Base-by-base conservation (phyloP, 2,113 vertebrate species). In the Monarcha castaneiventris region DNA sequence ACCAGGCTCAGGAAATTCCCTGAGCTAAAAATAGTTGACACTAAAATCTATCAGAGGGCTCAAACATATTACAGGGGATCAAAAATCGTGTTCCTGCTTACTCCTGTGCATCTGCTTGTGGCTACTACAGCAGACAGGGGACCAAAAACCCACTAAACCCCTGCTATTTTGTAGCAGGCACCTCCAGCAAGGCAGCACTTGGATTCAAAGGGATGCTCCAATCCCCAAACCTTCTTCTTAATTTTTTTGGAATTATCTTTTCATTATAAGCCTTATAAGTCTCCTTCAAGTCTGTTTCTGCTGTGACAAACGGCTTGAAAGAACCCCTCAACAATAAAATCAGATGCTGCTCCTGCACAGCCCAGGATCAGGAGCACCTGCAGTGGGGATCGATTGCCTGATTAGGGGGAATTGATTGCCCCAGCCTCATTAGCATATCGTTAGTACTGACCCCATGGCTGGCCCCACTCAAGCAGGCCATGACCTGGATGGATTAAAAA, bases 371-470 rank as follows among this genome's bases (percentile, higher is more conserved):
- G 97, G 89, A 97, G 89, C 97, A 95, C 96, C 96, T 94, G 97
- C 97, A 64, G 94, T 8, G 91, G 64, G n/a, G 94, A 97, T 93
- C 94, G 98, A 98, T 98, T 56, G 95, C 98, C 98, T 98, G 98
- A 98, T 99, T 98, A 98, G 97, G 96, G 96, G 93, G 94, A 95
- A 99, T 98, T 98, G 99, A 99, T 99, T 98, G 98, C 87, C 89
- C 90, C 51, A 88, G 96, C 71, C 98, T 98, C 98, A 98, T 99
- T 98, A 99, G 97, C 98, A 98, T 99, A 97, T 97, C 82, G 77
- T 99, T 98, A 99, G 98, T 64, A 33, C 96, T 95, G 97, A 98
- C 98, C 98, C 93, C 59, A 14, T 83, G 68, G 90, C 96, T 95
- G 69, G 91, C 96, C 87, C 91, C 61, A 63, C 87, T 58, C 52